Evolutionary conservation across 2,888 invertebrate genomes (phyloP).

Genomic region (Lasioglossum zephyrum): DNA sequence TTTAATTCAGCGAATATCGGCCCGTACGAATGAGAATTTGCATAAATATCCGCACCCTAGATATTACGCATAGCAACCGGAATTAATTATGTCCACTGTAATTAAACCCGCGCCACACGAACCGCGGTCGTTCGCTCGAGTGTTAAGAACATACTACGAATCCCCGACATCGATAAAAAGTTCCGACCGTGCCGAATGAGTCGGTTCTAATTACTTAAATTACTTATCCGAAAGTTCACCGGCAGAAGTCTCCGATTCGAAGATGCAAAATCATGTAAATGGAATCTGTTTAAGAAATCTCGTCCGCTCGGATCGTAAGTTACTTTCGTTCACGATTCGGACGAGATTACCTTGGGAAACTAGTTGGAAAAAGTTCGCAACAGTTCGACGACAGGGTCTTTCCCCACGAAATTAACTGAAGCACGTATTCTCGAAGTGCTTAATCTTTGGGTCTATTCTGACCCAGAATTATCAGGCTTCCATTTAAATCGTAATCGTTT

Average conservation of each 20-base stretch:
- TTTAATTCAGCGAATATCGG: neutral
- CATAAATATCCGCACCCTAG: neutral
- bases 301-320: neutral
- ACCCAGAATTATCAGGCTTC: neutral
- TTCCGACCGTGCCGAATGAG: neutral
- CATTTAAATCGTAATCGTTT: neutral
- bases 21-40: neutral
- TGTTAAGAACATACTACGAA: neutral
- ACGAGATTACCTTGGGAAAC: neutral
- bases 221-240: neutral
- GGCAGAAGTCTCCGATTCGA: neutral
- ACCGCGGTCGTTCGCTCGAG: neutral
- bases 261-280: conserved; percentile 4
- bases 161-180: neutral
- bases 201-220: conserved; percentile 1
- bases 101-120: neutral
- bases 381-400: neutral
- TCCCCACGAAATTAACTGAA: neutral
- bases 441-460: neutral
- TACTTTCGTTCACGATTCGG: neutral
- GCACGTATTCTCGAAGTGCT: neutral
- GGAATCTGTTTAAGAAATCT: neutral
- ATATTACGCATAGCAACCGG: neutral
- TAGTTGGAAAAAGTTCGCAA: neutral
- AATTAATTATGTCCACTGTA: conserved; percentile 1